These are phyloP conservation scores for Drosophila baimaii DNA, from an alignment of 1,140 invertebrate genomes.

Conservation along the genomic window DNA sequence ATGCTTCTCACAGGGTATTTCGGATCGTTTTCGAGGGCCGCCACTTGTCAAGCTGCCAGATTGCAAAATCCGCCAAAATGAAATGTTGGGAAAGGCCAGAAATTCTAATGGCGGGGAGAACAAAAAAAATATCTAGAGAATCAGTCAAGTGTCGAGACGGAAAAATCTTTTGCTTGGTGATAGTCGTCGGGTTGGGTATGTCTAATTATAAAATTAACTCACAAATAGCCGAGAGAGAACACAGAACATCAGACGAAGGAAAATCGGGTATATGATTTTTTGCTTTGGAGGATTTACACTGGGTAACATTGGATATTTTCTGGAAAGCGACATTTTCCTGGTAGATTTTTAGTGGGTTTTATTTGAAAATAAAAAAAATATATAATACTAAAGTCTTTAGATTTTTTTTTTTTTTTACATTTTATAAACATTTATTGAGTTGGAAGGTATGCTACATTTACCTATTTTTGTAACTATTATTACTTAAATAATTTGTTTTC, in stretches of 20 bases:
- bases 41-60: constrained; percentile 73
- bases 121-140: constrained; percentile 24
- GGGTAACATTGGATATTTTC: neutral
- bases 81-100: constrained; percentile 72
- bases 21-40: constrained; percentile 44
- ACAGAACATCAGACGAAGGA: neutral
- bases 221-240: constrained; percentile 26
- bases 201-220: constrained; percentile 44
- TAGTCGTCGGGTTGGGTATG: constrained; percentile 9
- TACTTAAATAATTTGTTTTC: too few species aligned
- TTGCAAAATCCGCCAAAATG: constrained; percentile 55
- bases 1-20: constrained; percentile 56
- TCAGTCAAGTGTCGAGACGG: constrained; percentile 40
- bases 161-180: constrained; percentile 30
- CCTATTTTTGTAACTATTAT: too few species aligned
- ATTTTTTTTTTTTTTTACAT: too few species aligned
- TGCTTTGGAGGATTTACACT: neutral
- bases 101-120: constrained; percentile 33
- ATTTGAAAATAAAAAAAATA: neutral
- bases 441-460: too few species aligned
- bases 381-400: neutral
- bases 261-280: neutral
- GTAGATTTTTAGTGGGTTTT: neutral
- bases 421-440: too few species aligned
- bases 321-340: neutral